phyloP scores from a whole-genome alignment of 2,113 vertebrate species.

The Chionis minor region DNA sequence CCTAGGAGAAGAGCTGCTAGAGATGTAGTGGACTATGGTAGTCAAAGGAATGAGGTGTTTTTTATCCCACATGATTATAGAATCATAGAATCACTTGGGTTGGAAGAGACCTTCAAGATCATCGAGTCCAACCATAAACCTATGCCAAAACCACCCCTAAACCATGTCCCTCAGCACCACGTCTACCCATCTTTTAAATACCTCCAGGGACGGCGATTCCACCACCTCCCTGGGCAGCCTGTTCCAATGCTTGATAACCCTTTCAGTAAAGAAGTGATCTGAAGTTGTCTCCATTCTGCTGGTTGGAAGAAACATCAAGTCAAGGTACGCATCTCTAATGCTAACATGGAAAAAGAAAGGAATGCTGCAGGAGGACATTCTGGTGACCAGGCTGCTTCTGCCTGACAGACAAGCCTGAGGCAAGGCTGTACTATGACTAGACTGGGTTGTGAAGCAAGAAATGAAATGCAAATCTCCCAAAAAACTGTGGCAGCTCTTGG shows the following conservation, averaged over 20 bases:
- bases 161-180: no score
- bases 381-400: neutral
- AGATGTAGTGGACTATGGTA: neutral
- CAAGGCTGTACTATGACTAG: neutral
- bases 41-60: neutral
- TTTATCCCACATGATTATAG: neutral
- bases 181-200: no score
- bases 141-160: no score
- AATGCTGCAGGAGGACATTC: neutral
- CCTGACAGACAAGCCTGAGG: neutral
- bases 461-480: neutral
- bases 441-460: neutral
- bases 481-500: neutral
- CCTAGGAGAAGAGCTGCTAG: neutral
- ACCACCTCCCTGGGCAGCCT: no score
- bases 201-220: no score
- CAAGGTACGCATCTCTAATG: neutral
- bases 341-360: neutral
- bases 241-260: no score
- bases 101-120: no score
- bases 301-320: neutral
- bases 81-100: no score
- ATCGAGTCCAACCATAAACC: no score
- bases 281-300: neutral
- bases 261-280: neutral